Conservation (phyloP, 64 coral and sea anemone species). For the Montipora capricornis region DNA sequence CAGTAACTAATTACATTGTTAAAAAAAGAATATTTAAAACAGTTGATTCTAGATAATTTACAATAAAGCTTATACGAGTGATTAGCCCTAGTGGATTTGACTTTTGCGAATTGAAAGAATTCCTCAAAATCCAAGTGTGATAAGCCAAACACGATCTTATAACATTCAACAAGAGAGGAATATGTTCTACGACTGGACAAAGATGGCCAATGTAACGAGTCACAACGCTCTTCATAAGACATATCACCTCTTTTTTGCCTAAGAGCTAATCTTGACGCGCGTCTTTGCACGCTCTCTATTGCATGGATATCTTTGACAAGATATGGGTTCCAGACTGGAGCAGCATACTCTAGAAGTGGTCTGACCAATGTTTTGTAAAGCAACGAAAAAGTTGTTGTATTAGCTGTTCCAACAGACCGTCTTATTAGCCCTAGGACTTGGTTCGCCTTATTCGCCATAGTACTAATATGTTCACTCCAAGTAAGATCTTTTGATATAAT, state of each 20-base stretch:
- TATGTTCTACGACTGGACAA: constrained; percentile 37
- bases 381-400: too few species aligned
- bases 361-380: background rate
- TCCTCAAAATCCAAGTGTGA: background rate
- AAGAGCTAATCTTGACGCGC: constrained; percentile 12
- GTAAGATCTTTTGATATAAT: too few species aligned
- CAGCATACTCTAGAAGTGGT: constrained; percentile 25
- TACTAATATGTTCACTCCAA: too few species aligned
- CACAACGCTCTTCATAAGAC: constrained; percentile 53
- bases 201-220: constrained; percentile 42
- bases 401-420: too few species aligned
- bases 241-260: constrained; percentile 47
- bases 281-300: constrained; percentile 6
- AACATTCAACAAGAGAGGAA: constrained; percentile 48
- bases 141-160: background rate
- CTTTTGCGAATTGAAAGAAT: constrained; percentile 13
- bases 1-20: background rate
- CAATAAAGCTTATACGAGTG: constrained; percentile 48
- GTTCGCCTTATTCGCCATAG: too few species aligned
- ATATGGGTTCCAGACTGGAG: constrained; percentile 23
- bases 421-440: too few species aligned
- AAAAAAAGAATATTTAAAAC: constrained; percentile 50
- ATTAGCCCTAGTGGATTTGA: constrained; percentile 35
- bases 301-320: background rate
- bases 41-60: constrained; percentile 26